These are phyloP conservation scores for Oryzias curvinotus DNA, from an alignment of 2,113 vertebrate genomes.

Conservation along the genomic window DNA sequence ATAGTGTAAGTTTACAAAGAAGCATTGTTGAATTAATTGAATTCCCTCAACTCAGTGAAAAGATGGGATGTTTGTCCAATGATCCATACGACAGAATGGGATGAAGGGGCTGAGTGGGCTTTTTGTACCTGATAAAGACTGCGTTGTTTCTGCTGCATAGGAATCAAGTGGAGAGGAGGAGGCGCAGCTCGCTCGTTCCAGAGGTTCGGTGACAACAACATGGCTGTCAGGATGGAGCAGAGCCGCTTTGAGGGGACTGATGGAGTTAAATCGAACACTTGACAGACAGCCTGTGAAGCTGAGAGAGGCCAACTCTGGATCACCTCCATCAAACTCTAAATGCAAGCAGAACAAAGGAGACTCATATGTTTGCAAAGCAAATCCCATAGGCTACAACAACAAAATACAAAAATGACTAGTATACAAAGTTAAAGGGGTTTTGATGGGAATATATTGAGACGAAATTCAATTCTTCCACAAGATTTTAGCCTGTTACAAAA, in stretches of 20 bases:
- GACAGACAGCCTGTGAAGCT: constrained; percentile 94
- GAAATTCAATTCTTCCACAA: too few relatives aligned
- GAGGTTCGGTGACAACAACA: constrained; percentile 79
- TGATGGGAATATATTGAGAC: too few relatives aligned
- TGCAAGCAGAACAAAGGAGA: constrained; percentile 6
- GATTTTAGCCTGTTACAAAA: too few relatives aligned
- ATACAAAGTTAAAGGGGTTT: neutral
- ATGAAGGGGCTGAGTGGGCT: neutral
- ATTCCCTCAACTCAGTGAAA: neutral
- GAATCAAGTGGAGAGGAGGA: constrained; percentile 77
- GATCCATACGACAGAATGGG: neutral
- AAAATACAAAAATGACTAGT: neutral
- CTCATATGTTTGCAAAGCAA: neutral
- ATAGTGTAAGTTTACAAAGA: constrained; percentile 21
- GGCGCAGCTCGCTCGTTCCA: constrained; percentile 85
- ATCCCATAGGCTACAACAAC: neutral
- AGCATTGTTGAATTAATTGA: neutral
- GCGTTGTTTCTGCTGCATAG: constrained; percentile 84
- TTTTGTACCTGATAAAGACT: constrained; percentile 86
- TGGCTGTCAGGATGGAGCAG: constrained; percentile 79
- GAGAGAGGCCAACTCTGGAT: constrained; percentile 82
- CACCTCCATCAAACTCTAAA: constrained; percentile 69
- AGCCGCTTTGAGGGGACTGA: constrained; percentile 89
- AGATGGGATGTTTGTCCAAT: neutral
- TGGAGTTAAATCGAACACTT: constrained; percentile 87